A percentile compares a stretch with the other conserved stretches of the same genome.
Conservation (phyloP, 2,888 invertebrate genomes). For the Strigamia transsilvanica region DNA sequence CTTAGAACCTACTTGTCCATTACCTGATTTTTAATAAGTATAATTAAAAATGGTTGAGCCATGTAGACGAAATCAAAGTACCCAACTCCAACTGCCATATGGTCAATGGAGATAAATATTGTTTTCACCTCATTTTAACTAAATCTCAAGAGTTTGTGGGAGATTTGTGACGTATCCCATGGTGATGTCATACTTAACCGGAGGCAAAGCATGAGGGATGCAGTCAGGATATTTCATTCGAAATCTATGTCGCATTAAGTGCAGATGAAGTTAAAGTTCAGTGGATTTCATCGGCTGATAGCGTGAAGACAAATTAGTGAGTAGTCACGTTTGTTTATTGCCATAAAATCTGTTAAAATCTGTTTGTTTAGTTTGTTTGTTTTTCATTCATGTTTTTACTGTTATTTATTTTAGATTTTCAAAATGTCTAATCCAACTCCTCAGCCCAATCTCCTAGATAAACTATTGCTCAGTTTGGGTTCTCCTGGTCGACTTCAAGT, state of each 20-base stretch:
- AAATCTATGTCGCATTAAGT: not conserved
- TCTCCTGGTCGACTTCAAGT: slow-evolving; percentile 54
- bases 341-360: too few relatives aligned
- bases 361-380: too few relatives aligned
- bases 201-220: not conserved
- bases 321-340: not conserved
- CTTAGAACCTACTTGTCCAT: not conserved
- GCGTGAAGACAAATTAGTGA: not conserved
- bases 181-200: not conserved
- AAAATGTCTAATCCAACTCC: slow-evolving; percentile 5
- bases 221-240: not conserved
- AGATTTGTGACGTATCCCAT: not conserved
- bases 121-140: not conserved
- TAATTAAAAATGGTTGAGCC: not conserved
- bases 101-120: not conserved
- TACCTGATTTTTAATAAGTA: not conserved
- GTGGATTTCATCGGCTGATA: slow-evolving; percentile 14
- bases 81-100: not conserved
- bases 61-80: not conserved
- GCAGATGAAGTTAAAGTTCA: slow-evolving; percentile 5
- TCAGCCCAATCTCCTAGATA: slow-evolving; percentile 53
- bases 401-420: not conserved
- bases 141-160: not conserved
- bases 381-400: not conserved
- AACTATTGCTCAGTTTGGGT: slow-evolving; percentile 52